Base-by-base conservation (phyloP, 2,797 vertebrate species). In the Sciurus carolinensis region DNA sequence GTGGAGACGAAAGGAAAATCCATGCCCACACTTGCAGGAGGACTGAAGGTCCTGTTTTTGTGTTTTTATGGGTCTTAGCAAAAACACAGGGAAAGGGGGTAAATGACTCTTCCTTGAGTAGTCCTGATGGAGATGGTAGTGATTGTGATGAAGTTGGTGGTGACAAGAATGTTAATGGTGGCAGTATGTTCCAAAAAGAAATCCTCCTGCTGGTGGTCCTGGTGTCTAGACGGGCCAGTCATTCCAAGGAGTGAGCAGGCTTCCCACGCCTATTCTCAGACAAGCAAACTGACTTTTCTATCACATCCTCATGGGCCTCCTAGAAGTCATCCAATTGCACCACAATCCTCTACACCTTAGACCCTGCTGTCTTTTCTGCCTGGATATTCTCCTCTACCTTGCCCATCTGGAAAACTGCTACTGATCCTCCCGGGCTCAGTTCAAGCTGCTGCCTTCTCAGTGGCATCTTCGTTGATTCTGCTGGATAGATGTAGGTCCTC, bases 131-230 rank as follows among this genome's bases (percentile, higher is more conserved):
- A 69, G 33, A 69, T 11, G 12, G 36, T 11, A 15, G 1, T 44
- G 59, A 7, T 64, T 10, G 22, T 33, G 44, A 14, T 39, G n/a
- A 0, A 15, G 15, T 18, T 57, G 50, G 8, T 33, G 24, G 28
- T 11, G 30, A 1, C 54, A 15, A 14, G 42, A 14, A 10, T 0
- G 3, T 15, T 33, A 47, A 47, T 0, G 10, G 2, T n/a, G 47
- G 11, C 52, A 47, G 44, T 47, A 54, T 0, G 7, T 7, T 50
- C 28, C 36, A 26, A 66, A 20, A 8, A 26, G 13, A 33, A 12
- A 39, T 8, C 39, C 39, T n/a, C 52, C 13, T 12, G 11, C 28
- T 26, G 36, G 36, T 33, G 14, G 18, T 30, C 7, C 39, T 14
- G 14, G 13, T 22, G 12, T 66, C 47, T 59, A 77, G 10, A 14